Percentiles rank a stretch among this genome's conserved stretches.
phyloP scores from a whole-genome alignment of 2,888 invertebrate species.

The Agrilus cyanescens region DNA sequence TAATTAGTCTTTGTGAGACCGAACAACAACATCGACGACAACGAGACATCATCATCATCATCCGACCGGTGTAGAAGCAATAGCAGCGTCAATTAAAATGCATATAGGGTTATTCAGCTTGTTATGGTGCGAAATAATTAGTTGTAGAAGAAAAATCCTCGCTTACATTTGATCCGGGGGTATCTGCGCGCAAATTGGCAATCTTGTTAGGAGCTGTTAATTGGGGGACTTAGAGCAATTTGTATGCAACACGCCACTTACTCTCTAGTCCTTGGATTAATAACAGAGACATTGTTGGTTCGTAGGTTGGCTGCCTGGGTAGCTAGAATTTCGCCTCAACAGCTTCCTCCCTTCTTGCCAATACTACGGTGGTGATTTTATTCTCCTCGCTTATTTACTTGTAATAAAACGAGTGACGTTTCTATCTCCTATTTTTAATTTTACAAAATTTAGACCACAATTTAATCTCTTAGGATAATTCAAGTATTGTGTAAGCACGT shows the following conservation, averaged over 20 bases:
- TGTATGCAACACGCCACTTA: conserved; percentile 27
- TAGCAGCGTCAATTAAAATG: conserved; percentile 22
- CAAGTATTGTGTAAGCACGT: too few relatives aligned
- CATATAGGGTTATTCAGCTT: conserved; percentile 25
- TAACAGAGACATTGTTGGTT: conserved; percentile 4
- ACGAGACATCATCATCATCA: background rate
- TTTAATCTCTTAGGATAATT: too few relatives aligned
- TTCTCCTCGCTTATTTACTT: too few relatives aligned
- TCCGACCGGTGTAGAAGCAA: background rate
- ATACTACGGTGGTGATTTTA: too few relatives aligned
- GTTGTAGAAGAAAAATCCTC: conserved; percentile 31
- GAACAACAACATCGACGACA: too few relatives aligned
- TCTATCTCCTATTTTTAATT: too few relatives aligned
- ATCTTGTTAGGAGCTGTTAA: conserved; percentile 36
- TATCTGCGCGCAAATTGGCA: conserved; percentile 31
- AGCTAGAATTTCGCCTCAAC: too few relatives aligned
- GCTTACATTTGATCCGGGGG: conserved; percentile 32
- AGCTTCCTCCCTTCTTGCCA: too few relatives aligned
- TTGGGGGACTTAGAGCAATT: conserved; percentile 33
- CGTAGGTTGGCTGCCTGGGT: too few relatives aligned
- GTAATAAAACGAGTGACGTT: too few relatives aligned
- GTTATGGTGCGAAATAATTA: conserved; percentile 34
- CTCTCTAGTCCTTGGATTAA: conserved; percentile 14
- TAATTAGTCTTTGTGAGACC: too few relatives aligned
- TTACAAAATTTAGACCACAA: too few relatives aligned